These are phyloP conservation scores for Coregonus sp. DNA, from an alignment of 2,797 vertebrate species.

Conservation along the genomic window DNA sequence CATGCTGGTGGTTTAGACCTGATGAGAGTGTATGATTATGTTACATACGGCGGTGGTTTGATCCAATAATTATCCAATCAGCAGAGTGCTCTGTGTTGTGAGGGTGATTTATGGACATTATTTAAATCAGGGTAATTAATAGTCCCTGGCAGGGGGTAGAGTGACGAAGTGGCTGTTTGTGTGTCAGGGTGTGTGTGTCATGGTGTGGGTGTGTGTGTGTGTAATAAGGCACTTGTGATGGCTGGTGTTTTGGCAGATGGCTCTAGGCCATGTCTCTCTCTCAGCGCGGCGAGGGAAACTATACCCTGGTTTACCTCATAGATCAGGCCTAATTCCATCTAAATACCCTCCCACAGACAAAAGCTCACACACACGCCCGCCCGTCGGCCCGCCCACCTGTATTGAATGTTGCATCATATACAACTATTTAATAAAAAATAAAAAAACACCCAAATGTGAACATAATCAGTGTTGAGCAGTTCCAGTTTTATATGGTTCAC, in stretches of 20 bases:
- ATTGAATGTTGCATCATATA: background rate
- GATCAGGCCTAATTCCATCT: slow-evolving; percentile 30
- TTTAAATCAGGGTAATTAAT: slow-evolving; percentile 65
- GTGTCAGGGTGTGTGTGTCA: slow-evolving; percentile 59
- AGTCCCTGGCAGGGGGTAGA: slow-evolving; percentile 47
- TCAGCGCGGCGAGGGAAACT: slow-evolving; percentile 31
- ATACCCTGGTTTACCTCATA: slow-evolving; percentile 40
- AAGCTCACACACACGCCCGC: background rate
- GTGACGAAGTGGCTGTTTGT: slow-evolving; percentile 58
- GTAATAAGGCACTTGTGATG: slow-evolving; percentile 32
- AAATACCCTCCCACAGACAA: slow-evolving; percentile 4
- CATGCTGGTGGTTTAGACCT: slow-evolving; percentile 59
- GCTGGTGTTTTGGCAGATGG: slow-evolving; percentile 65
- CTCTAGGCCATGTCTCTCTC: slow-evolving; percentile 44
- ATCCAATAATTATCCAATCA: slow-evolving; percentile 76
- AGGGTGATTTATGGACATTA: slow-evolving; percentile 64
- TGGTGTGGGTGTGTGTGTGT: slow-evolving; percentile 9
- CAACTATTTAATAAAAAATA: background rate
- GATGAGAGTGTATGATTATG: slow-evolving; percentile 72
- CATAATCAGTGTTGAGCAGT: background rate
- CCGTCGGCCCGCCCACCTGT: background rate
- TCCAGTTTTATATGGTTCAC: slow-evolving; percentile 23
- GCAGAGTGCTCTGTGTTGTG: slow-evolving; percentile 60
- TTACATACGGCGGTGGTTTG: slow-evolving; percentile 67
- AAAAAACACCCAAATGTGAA: slow-evolving; percentile 5